Conservation (phyloP, 1,140 invertebrate genomes). For the Agrilus planipennis region DNA sequence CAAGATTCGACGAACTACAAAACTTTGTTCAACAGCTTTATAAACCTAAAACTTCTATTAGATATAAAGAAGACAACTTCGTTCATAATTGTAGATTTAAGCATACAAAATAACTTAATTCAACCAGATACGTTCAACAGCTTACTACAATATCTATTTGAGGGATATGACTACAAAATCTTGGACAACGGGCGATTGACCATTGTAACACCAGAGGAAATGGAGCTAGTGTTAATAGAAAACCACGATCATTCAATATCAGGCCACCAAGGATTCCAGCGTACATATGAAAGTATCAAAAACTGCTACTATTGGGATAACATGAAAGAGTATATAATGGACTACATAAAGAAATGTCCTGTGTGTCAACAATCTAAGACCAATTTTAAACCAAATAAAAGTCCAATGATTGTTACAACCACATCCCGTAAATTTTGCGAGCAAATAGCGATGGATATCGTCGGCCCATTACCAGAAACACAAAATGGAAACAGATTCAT, state of each 20-base stretch:
- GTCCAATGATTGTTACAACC: slow-evolving; percentile 21
- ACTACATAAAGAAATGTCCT: slow-evolving; percentile 10
- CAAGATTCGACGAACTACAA: not conserved
- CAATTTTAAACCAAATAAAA: slow-evolving; percentile 8
- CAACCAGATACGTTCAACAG: not conserved
- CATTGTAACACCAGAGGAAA: not conserved
- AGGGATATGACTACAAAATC: not conserved
- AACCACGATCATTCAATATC: not conserved
- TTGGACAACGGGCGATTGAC: not conserved
- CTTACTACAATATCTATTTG: not conserved
- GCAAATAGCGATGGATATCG: slow-evolving; percentile 16
- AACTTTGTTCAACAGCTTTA: not conserved
- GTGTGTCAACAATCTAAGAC: slow-evolving; percentile 8
- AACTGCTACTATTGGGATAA: slow-evolving; percentile 6
- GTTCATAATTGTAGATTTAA: not conserved
- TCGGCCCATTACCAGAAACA: slow-evolving; percentile 19
- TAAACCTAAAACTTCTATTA: not conserved
- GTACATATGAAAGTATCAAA: not conserved
- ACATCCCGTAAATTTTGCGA: slow-evolving; percentile 13
- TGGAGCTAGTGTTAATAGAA: not conserved
- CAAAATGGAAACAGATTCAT: slow-evolving; percentile 13
- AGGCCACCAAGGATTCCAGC: slow-evolving; percentile 1
- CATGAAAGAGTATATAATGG: slow-evolving; percentile 4
- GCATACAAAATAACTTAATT: not conserved
- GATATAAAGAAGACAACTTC: not conserved